These are phyloP conservation scores for Tringa solitaria DNA, from an alignment of 2,113 vertebrate genomes.

Conservation along the genomic window DNA sequence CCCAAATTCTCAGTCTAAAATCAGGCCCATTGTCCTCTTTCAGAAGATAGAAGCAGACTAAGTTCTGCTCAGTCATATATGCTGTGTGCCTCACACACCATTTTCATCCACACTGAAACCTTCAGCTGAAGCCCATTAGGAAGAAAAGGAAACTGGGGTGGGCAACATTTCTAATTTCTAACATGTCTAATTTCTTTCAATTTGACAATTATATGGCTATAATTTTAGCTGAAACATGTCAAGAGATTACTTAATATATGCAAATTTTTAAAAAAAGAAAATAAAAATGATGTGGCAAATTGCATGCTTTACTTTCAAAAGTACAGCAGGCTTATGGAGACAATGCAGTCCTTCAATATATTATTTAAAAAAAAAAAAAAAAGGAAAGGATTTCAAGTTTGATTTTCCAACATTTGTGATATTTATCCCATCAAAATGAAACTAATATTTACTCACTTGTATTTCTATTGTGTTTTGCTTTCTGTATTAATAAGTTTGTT, in stretches of 20 bases:
- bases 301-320: neutral
- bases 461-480: neutral
- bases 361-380: neutral
- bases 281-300: neutral
- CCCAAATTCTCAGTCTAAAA: neutral
- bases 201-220: slow-evolving; percentile 33
- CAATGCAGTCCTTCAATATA: neutral
- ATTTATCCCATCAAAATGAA: slow-evolving; percentile 3
- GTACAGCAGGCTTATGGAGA: neutral
- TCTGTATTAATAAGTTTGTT: neutral
- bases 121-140: slow-evolving; percentile 16
- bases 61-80: neutral
- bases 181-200: slow-evolving; percentile 22
- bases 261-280: neutral
- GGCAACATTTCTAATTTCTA: slow-evolving; percentile 21
- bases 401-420: neutral
- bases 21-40: neutral
- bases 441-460: slow-evolving; percentile 4
- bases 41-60: neutral
- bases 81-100: neutral
- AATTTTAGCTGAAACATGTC: slow-evolving; percentile 25
- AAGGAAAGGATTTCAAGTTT: neutral
- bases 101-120: neutral
- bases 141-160: neutral
- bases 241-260: neutral